Evolutionary conservation across 2,797 vertebrate species (phyloP).

Genomic region (Arctocebus calabarensis): DNA sequence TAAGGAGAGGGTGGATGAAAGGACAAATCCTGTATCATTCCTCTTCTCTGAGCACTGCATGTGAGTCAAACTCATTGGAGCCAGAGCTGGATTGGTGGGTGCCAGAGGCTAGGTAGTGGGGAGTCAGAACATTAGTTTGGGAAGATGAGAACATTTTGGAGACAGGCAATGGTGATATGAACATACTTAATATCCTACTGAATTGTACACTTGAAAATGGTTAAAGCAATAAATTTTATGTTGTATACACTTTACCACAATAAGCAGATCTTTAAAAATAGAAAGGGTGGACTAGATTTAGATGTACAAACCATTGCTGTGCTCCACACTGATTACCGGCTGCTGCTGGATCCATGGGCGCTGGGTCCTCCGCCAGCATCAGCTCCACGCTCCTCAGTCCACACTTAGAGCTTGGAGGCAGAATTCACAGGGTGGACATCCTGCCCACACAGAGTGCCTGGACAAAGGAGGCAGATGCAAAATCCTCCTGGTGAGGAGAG

Average conservation of each 20-base stretch:
- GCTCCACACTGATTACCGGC: not conserved
- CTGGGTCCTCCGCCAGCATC: accelerated
- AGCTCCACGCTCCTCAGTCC: not conserved
- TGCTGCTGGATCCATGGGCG: no score
- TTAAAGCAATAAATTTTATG: not conserved
- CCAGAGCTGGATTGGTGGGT: accelerated
- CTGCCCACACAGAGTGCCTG: accelerated
- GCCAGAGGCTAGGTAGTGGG: not conserved
- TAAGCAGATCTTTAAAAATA: not conserved
- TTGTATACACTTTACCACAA: not conserved
- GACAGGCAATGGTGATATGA: not conserved
- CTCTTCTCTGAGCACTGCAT: accelerated
- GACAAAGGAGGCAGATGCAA: not conserved
- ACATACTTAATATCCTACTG: not conserved
- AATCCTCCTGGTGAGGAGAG: accelerated
- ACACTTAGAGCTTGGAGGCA: not conserved
- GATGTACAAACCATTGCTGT: not conserved
- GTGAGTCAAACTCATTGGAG: not conserved
- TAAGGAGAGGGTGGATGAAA: not conserved
- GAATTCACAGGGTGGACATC: accelerated
- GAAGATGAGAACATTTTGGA: not conserved
- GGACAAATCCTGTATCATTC: accelerated
- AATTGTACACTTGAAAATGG: accelerated
- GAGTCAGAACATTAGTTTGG: accelerated
- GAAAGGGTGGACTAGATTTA: not conserved